These are phyloP conservation scores for Argentina silus DNA, from an alignment of 2,797 vertebrate species.

Conservation along the genomic window DNA sequence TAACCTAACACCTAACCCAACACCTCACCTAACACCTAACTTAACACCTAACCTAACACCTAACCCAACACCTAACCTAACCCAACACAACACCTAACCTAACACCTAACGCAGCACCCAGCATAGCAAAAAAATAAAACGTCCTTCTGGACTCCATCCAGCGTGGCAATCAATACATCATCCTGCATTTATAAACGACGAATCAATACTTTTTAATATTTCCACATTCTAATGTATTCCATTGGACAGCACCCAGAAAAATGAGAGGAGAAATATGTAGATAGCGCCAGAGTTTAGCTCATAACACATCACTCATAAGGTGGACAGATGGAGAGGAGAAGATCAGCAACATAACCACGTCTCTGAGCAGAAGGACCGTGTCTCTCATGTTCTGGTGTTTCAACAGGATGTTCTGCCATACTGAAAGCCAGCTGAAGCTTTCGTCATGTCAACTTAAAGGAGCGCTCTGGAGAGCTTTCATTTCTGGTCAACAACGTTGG, in stretches of 20 bases:
- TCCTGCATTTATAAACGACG: slow-evolving; percentile 84
- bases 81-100: background rate
- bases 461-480: too few species aligned
- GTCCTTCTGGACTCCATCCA: slow-evolving; percentile 77
- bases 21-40: too few species aligned
- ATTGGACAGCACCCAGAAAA: slow-evolving; percentile 65
- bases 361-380: too few species aligned
- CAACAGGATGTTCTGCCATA: too few species aligned
- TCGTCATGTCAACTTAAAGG: too few species aligned
- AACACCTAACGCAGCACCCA: background rate
- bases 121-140: slow-evolving; percentile 60
- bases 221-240: slow-evolving; percentile 81
- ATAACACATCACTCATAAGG: slow-evolving; percentile 3
- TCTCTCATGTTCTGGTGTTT: too few species aligned
- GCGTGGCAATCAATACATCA: slow-evolving; percentile 82
- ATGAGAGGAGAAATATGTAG: slow-evolving; percentile 73
- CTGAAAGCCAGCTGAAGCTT: too few species aligned
- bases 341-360: too few species aligned
- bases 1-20: too few species aligned
- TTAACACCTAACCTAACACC: too few species aligned
- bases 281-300: slow-evolving; percentile 37
- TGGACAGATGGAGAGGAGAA: too few species aligned
- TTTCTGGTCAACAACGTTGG: too few species aligned
- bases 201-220: slow-evolving; percentile 89
- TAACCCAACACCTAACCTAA: background rate